Evolutionary conservation across 2,797 vertebrate genomes (phyloP).

Genomic region (Melanotaenia trifasciata): DNA sequence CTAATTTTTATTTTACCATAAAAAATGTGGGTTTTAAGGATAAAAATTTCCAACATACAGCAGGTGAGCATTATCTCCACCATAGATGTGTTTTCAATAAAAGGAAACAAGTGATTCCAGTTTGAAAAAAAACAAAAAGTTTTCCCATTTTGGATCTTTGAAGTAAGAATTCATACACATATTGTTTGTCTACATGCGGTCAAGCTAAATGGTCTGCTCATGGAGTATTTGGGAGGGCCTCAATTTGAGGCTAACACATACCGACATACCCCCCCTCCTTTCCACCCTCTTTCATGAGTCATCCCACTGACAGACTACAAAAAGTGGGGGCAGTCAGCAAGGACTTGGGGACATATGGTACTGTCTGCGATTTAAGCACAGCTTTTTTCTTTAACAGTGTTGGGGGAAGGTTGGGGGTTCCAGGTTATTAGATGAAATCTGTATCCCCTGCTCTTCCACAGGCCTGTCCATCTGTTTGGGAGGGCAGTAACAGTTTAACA

Average conservation of each 20-base stretch:
- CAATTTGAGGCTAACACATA: slow-evolving; percentile 51
- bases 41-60: neutral
- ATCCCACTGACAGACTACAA: slow-evolving; percentile 17
- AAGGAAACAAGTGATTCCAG: neutral
- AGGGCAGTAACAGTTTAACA: slow-evolving; percentile 22
- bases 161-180: neutral
- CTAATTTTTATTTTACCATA: neutral
- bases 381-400: slow-evolving; percentile 12
- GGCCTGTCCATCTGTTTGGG: slow-evolving; percentile 74
- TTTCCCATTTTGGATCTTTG: no score
- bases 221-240: slow-evolving; percentile 5
- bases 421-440: slow-evolving; percentile 19
- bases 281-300: slow-evolving; percentile 3
- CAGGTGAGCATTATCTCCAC: neutral
- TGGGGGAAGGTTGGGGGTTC: slow-evolving; percentile 18
- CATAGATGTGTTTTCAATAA: neutral
- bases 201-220: neutral
- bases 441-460: slow-evolving; percentile 45
- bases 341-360: slow-evolving; percentile 75
- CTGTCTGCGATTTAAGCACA: slow-evolving; percentile 59
- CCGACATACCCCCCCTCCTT: slow-evolving; percentile 46
- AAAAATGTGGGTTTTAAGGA: neutral
- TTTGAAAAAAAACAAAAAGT: neutral
- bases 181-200: neutral
- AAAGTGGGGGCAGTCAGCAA: slow-evolving; percentile 22